Percentiles rank a stretch among this genome's conserved stretches.
These are phyloP conservation scores for Allygus modestus DNA, from an alignment of 2,888 invertebrate species.

Conservation along the genomic window DNA sequence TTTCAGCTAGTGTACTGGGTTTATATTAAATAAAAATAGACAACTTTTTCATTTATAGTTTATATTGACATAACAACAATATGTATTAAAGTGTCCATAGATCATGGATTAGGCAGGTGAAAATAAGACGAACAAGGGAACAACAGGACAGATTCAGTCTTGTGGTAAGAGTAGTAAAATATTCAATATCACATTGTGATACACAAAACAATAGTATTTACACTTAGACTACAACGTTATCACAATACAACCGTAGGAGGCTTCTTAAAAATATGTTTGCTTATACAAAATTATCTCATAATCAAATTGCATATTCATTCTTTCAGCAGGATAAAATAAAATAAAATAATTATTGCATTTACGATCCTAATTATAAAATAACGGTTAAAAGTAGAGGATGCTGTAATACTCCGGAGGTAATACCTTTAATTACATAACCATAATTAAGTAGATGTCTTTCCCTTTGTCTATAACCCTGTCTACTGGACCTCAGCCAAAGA, in stretches of 20 bases:
- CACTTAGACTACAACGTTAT: constrained; percentile 18
- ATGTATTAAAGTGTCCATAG: constrained; percentile 39
- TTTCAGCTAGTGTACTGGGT: too few relatives aligned
- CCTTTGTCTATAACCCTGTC: too few relatives aligned
- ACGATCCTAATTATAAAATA: too few relatives aligned
- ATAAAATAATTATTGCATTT: too few relatives aligned
- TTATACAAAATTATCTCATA: not conserved
- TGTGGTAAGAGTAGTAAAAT: constrained; percentile 38
- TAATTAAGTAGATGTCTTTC: too few relatives aligned
- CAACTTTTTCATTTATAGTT: not conserved
- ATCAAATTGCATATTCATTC: not conserved
- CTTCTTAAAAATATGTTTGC: not conserved
- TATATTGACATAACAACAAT: constrained; percentile 29
- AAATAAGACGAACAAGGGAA: not conserved
- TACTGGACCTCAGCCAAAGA: too few relatives aligned
- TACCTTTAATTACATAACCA: too few relatives aligned
- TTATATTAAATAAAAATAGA: not conserved
- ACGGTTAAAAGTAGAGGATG: too few relatives aligned
- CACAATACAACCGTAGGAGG: constrained; percentile 31
- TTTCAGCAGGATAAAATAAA: too few relatives aligned
- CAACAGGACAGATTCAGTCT: constrained; percentile 20
- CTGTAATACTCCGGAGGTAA: too few relatives aligned
- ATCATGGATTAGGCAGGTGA: constrained; percentile 15
- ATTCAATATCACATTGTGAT: constrained; percentile 31
- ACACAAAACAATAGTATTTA: constrained; percentile 20